Percentiles rank a stretch among this genome's conserved stretches.
Evolutionary conservation across 2,113 vertebrate species (phyloP).

Genomic region (Entomyzon cyanotis): DNA sequence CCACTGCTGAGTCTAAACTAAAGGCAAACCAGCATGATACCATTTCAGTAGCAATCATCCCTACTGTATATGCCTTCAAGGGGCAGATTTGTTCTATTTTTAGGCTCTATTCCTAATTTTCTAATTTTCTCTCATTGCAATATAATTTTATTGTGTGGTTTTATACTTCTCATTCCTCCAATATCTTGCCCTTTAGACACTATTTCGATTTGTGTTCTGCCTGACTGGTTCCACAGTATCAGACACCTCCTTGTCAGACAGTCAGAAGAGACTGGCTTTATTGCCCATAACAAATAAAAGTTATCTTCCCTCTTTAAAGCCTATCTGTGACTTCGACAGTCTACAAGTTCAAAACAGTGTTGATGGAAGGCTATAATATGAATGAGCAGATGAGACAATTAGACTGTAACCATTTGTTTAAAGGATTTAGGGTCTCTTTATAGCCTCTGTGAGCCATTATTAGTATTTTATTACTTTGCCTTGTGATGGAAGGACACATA

Average conservation of each 20-base stretch:
- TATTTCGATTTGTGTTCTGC: conserved; percentile 70
- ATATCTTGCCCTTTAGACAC: conserved; percentile 67
- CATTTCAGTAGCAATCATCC: neutral
- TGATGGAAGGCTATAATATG: conserved; percentile 61
- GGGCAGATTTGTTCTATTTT: neutral
- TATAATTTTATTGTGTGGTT: conserved; percentile 58
- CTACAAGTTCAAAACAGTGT: conserved; percentile 65
- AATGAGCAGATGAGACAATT: conserved; percentile 75
- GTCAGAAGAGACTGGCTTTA: conserved; percentile 73
- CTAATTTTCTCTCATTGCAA: conserved; percentile 57
- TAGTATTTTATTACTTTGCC: conserved; percentile 66
- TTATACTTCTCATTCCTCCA: conserved; percentile 35
- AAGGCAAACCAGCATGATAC: neutral
- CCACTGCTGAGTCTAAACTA: neutral
- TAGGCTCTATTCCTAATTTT: conserved; percentile 36
- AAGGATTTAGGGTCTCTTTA: conserved; percentile 74
- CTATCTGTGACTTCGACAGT: conserved; percentile 66
- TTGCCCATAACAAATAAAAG: conserved; percentile 76
- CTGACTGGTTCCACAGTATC: conserved; percentile 58
- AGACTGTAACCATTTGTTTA: conserved; percentile 78
- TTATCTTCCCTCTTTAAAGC: conserved; percentile 74
- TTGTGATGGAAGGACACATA: conserved; percentile 67
- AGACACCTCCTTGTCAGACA: conserved; percentile 62
- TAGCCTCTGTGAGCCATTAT: conserved; percentile 40
- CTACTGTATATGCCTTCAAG: neutral